phyloP scores from a whole-genome alignment of 1,140 invertebrate genomes.

The Aphelenchoides fujianensis region DNA sequence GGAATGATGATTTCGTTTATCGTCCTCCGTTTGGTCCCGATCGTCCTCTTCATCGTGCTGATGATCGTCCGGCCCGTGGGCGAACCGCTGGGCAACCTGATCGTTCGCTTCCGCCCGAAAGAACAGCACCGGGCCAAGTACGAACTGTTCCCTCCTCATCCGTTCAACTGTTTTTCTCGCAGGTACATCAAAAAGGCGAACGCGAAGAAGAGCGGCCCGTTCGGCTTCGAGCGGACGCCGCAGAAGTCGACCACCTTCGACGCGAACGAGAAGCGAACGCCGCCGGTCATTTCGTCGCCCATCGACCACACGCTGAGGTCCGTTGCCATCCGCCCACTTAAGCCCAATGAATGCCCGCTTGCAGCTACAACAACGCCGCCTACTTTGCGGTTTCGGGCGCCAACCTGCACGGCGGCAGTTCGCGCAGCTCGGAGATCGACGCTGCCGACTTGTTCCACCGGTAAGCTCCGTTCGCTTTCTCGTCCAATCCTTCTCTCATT shows the following conservation, averaged over 20 bases:
- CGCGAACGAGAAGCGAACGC: slow-evolving; percentile 28
- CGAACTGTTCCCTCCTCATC: too few relatives aligned
- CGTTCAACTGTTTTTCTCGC: slow-evolving; percentile 25
- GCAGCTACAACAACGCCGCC: slow-evolving; percentile 58
- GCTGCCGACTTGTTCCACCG: slow-evolving; percentile 23
- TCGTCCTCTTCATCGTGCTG: slow-evolving; percentile 40
- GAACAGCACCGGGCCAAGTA: slow-evolving; percentile 42
- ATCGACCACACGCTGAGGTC: slow-evolving; percentile 12
- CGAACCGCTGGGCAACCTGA: slow-evolving; percentile 31
- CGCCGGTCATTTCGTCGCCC: slow-evolving; percentile 12
- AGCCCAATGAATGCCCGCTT: slow-evolving; percentile 24
- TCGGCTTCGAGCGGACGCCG: slow-evolving; percentile 33
- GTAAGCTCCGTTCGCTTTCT: slow-evolving; percentile 6
- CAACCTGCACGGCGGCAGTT: slow-evolving; percentile 28
- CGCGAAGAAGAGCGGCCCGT: slow-evolving; percentile 22
- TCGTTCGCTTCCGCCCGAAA: slow-evolving; percentile 31
- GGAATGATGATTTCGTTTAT: slow-evolving; percentile 41
- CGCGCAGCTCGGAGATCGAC: slow-evolving; percentile 50
- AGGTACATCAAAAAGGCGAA: slow-evolving; percentile 52
- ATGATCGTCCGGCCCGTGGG: slow-evolving; percentile 37
- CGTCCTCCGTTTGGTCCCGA: slow-evolving; percentile 37
- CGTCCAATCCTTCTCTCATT: slow-evolving; percentile 25
- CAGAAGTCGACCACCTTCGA: slow-evolving; percentile 44
- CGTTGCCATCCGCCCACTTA: slow-evolving; percentile 12
- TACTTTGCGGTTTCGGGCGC: slow-evolving; percentile 51